phyloP scores from a whole-genome alignment of 2,113 vertebrate genomes.

The Corynorhinus townsendii region DNA sequence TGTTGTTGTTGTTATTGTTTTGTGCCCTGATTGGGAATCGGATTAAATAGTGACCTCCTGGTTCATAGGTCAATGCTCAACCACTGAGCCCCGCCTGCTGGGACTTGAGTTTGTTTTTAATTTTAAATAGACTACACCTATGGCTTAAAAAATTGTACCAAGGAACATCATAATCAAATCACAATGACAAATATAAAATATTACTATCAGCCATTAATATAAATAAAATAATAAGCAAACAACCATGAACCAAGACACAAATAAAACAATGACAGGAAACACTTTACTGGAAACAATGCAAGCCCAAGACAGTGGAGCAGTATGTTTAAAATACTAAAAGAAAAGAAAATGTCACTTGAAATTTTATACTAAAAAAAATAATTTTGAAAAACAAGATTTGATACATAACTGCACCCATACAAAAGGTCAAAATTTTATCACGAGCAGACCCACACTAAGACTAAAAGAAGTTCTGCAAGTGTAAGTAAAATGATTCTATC shows the following conservation, averaged over 20 bases:
- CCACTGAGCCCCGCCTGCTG: too few species aligned
- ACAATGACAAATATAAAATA: neutral
- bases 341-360: neutral
- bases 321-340: neutral
- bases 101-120: neutral
- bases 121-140: neutral
- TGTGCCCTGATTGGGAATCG: too few species aligned
- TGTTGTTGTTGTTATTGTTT: too few species aligned
- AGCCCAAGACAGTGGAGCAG: neutral
- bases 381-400: neutral
- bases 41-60: too few species aligned
- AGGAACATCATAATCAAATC: neutral
- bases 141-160: neutral
- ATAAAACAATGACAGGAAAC: neutral
- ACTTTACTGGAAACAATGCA: neutral
- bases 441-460: neutral
- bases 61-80: too few species aligned
- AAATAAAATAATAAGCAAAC: neutral
- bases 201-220: neutral
- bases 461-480: neutral
- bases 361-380: neutral
- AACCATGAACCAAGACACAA: neutral
- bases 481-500: neutral
- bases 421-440: neutral
- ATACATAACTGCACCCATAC: neutral